These are phyloP conservation scores for Bradynema listronoti DNA, from an alignment of 1,140 invertebrate species.

Conservation along the genomic window DNA sequence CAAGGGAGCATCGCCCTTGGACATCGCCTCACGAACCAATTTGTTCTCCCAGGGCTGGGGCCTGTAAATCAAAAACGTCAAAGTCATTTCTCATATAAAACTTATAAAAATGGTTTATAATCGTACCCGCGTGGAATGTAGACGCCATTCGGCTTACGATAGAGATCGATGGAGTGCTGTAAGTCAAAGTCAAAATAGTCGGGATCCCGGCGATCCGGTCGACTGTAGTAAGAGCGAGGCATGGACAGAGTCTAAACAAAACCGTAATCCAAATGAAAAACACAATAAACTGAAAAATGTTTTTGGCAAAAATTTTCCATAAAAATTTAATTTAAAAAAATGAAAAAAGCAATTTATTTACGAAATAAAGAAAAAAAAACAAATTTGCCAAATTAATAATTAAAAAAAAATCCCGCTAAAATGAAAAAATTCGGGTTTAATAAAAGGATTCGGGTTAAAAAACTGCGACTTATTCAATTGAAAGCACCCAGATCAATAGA, in stretches of 20 bases:
- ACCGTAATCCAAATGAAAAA: no score
- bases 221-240: constrained; percentile 54
- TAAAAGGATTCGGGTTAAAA: no score
- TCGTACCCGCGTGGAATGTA: constrained; percentile 45
- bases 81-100: neutral
- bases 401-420: no score
- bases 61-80: constrained; percentile 30
- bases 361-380: no score
- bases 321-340: constrained; percentile 12
- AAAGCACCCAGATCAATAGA: no score
- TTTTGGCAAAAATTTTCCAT: no score
- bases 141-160: constrained; percentile 42
- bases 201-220: constrained; percentile 51
- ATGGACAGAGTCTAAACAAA: constrained; percentile 25
- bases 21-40: constrained; percentile 38
- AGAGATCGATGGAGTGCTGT: constrained; percentile 54
- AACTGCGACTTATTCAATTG: no score
- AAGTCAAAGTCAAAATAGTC: constrained; percentile 58
- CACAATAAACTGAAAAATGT: no score
- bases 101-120: neutral
- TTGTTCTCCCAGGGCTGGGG: constrained; percentile 55
- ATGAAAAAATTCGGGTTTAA: no score
- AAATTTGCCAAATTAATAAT: no score
- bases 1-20: constrained; percentile 50
- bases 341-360: no score